These are phyloP conservation scores for Vulpes lagopus DNA, from an alignment of 2,113 vertebrate genomes.

Conservation along the genomic window DNA sequence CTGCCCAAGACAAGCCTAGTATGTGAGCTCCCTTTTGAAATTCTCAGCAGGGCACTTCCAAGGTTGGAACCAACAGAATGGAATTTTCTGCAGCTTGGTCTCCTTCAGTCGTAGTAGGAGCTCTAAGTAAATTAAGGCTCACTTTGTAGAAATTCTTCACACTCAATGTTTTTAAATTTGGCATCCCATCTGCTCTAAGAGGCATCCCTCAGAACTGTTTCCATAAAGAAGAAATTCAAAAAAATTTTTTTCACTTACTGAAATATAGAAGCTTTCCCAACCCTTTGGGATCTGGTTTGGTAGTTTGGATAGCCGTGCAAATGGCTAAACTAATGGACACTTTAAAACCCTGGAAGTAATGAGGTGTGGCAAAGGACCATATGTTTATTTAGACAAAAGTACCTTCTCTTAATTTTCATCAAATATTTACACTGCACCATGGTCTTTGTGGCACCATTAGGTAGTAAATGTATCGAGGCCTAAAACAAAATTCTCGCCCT, in stretches of 20 bases:
- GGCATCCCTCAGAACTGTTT: neutral
- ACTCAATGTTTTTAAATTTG: neutral
- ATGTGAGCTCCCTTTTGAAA: neutral
- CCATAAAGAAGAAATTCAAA: neutral
- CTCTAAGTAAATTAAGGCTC: neutral
- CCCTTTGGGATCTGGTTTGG: neutral
- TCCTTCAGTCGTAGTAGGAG: neutral
- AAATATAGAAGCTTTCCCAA: slow-evolving; percentile 16
- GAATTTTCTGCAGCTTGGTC: neutral
- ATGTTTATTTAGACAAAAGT: slow-evolving; percentile 4
- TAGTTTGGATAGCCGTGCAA: neutral
- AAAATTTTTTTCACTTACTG: neutral
- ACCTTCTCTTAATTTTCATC: slow-evolving; percentile 60
- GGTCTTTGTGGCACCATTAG: neutral
- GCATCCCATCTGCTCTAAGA: neutral
- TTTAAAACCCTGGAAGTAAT: slow-evolving; percentile 7
- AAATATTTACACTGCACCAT: slow-evolving; percentile 58
- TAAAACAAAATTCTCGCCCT: neutral
- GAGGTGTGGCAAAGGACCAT: slow-evolving; percentile 57
- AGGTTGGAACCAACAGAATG: neutral
- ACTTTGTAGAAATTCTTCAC: neutral
- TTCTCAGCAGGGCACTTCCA: neutral
- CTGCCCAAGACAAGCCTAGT: neutral
- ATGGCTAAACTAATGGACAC: slow-evolving; percentile 48
- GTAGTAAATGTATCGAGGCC: neutral